Evolutionary conservation across 2,113 vertebrate species (phyloP).

Genomic region (Malurus alboscapulatus): DNA sequence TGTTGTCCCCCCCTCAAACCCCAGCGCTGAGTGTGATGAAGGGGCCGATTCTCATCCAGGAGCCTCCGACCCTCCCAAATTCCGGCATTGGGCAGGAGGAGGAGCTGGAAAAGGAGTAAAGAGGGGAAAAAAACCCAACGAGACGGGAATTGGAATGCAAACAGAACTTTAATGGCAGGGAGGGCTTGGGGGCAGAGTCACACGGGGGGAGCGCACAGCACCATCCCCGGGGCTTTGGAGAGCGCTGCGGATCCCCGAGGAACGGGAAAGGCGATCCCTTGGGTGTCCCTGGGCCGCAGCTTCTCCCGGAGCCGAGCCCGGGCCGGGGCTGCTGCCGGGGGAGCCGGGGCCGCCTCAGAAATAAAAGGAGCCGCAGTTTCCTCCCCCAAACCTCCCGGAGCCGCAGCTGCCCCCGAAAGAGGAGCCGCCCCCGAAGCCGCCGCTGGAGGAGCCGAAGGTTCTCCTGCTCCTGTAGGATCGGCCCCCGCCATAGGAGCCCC

Average conservation of each 20-base stretch:
- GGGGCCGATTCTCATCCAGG: not conserved
- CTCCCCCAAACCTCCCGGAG: not conserved
- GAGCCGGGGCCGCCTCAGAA: not conserved
- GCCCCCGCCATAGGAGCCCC: not conserved
- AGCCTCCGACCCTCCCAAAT: not conserved
- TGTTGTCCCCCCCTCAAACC: fast-evolving
- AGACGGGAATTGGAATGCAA: not conserved
- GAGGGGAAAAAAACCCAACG: not conserved
- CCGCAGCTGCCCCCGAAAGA: not conserved
- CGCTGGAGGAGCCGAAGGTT: not conserved
- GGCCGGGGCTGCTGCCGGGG: no score
- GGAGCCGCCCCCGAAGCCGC: not conserved
- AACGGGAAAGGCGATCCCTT: not conserved
- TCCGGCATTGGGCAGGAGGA: not conserved
- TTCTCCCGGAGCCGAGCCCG: not conserved
- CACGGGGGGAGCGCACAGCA: fast-evolving
- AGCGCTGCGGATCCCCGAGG: fast-evolving
- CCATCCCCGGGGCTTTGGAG: not conserved
- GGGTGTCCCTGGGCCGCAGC: not conserved
- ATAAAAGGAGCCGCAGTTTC: not conserved
- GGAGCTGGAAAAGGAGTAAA: no score
- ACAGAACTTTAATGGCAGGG: not conserved
- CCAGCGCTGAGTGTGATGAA: fast-evolving
- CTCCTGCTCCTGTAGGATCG: no score
- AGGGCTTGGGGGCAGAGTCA: not conserved